Evolutionary conservation across 1,140 invertebrate genomes (phyloP).

Genomic region (Drosophila murphyi): DNA sequence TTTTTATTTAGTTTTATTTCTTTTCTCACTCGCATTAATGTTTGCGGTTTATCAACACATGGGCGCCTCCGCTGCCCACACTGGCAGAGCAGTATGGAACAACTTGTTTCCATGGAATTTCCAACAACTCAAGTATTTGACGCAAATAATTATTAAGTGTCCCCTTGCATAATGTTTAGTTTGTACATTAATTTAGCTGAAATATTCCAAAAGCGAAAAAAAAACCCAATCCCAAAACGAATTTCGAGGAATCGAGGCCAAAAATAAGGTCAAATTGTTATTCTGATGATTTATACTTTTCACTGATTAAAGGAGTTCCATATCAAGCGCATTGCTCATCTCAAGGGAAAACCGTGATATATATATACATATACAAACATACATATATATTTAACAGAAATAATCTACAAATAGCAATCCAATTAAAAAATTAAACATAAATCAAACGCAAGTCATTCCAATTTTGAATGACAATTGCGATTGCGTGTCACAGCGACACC

Average conservation of each 20-base stretch:
- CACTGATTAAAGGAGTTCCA: neutral
- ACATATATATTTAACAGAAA: neutral
- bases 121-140: constrained; percentile 27
- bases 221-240: too few species aligned
- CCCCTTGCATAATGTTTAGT: constrained; percentile 13
- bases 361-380: neutral
- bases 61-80: constrained; percentile 42
- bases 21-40: constrained; percentile 26
- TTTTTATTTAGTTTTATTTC: constrained; percentile 15
- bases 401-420: neutral
- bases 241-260: too few species aligned
- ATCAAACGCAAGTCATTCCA: neutral
- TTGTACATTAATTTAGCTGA: neutral
- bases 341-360: neutral
- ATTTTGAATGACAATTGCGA: constrained; percentile 20
- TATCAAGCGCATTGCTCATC: neutral
- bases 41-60: constrained; percentile 29
- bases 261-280: neutral
- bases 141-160: constrained; percentile 35
- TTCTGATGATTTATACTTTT: neutral
- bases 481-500: constrained; percentile 32
- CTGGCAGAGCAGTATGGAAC: constrained; percentile 1
- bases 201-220: too few species aligned
- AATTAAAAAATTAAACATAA: constrained; percentile 5
- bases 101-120: constrained; percentile 48